Base-by-base conservation (phyloP, 2,797 vertebrate genomes). In the Lagorchestes hirsutus region DNA sequence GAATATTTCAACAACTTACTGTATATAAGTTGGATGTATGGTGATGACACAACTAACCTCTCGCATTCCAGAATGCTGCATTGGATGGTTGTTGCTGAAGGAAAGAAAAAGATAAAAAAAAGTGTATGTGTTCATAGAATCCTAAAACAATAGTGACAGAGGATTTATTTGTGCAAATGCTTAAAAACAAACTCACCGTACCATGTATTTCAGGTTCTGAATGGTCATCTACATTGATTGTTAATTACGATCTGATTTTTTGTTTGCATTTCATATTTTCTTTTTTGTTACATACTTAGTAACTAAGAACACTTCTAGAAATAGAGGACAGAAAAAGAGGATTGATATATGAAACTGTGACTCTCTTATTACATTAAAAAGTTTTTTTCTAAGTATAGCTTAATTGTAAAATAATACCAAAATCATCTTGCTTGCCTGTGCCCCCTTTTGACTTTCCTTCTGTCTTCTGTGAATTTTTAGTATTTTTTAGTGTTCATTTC, bases 61-160 rank as follows among this genome's bases (percentile, higher is more conserved):
- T 99, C 99, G 0, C 99, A 99, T 98, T 99, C 99, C 92, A 99
- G 99, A 94, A 99, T 99, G 99, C 98, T 99, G 27, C 99, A 99
- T 97, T 99, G 99, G 99, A 99, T 99, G 99, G 99, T 99, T 4
- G 97, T 99, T 28, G 99, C 99, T 0, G 99, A 99, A 56, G 99
- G 99, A 57, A 99, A 98, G 98, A 99, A 99, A 93, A 99, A 99
- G 57, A 98, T 99, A 0, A 99, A 99, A 98, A 99, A 99, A 97
- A 99, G 99, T 0, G 99, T 99, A 98, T 97, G 99, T 98, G 82
- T 57, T 55, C 95, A 28, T 96, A 54, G 74, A 94, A 93, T 96
- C 90, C 40, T 9, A 52, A 0, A 12, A 24, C 54, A 52, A 1
- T 3, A 14, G 4, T 59, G 40, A 46, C 50, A 91, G 31, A 50